Evolutionary conservation across 2,888 invertebrate genomes (phyloP), one percentile per base, ranked within the genome.

Genomic region (Acanthosepion esculentum): DNA sequence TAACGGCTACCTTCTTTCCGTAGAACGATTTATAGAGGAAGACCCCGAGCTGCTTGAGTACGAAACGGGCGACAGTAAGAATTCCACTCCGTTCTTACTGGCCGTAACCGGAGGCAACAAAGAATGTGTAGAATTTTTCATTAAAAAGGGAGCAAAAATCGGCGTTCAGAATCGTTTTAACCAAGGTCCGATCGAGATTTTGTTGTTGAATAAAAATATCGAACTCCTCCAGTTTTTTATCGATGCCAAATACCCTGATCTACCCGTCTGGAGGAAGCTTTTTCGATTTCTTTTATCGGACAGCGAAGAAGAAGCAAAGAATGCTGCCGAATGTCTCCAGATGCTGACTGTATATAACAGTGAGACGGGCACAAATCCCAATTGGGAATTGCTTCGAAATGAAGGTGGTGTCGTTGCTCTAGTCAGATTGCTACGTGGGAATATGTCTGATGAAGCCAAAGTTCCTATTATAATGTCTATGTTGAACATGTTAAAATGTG

Each of bases 131-230:
- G 95, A 95, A 18, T 96, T 96, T 93, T 95, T 97, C 91, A 96
- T 97, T 4, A 95, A 96, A 29, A 95, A 97, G 50, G 97, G 97
- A 1, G 96, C 97, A 15, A 97, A 97, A 95, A 96, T 97, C 48
- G 95, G 96, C 94, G 96, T 96, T 4, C 96, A 96, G 23, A 96
- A 97, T 95, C 96, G 96, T 18, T 96, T 96, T 55, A 97, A 97
- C 94, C 97, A 97, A 95, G 97, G 97, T 12, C 97, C 96, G 18
- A 96, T 97, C n/a, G 97, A 97, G 95, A 96, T 97, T 29, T 96
- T 97, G 95, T 96, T 96, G n/a, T 95, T 96, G 94, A 96, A 97
- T 93, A 96, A 96, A 91, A 96, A 95, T 95, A 96, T 96, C 48
- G 95, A 96, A 26, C 94, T 97, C 91, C 95, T 97, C 10, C 95